A percentile compares a stretch with the other conserved stretches of the same genome.
Conservation (phyloP, 1,140 invertebrate genomes). For the Paralvinella palmiformis region DNA sequence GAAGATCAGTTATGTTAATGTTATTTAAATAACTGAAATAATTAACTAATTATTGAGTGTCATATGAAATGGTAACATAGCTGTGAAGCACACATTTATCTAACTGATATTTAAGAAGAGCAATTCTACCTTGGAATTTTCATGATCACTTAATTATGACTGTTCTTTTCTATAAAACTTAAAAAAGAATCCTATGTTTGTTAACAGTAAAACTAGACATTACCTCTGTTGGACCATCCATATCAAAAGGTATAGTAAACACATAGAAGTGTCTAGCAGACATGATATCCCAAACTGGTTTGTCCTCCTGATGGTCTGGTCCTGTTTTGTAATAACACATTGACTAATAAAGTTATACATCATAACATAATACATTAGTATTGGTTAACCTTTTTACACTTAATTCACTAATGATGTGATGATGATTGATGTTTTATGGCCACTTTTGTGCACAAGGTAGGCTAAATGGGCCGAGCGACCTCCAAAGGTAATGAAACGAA, state of each 20-base stretch:
- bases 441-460: too few relatives aligned
- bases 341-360: neutral
- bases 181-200: neutral
- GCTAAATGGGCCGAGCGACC: too few relatives aligned
- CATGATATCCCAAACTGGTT: conserved; percentile 42
- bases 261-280: conserved; percentile 40
- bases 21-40: neutral
- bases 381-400: neutral
- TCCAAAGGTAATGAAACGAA: too few relatives aligned
- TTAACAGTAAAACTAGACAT: neutral
- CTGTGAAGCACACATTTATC: neutral
- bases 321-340: conserved; percentile 21
- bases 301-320: conserved; percentile 40
- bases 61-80: neutral
- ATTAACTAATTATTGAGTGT: neutral
- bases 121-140: neutral
- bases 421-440: too few relatives aligned
- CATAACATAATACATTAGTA: neutral
- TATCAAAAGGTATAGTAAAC: conserved; percentile 48
- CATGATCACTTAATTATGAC: neutral
- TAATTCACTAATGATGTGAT: too few relatives aligned
- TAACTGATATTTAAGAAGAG: neutral
- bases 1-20: too few relatives aligned
- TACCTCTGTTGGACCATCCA: conserved; percentile 44
- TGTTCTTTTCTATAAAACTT: neutral